Percentiles rank a stretch among this genome's conserved stretches.
These are phyloP conservation scores for Mesorhabditis sp. DNA, from an alignment of 2,888 invertebrate genomes.

Conservation along the genomic window DNA sequence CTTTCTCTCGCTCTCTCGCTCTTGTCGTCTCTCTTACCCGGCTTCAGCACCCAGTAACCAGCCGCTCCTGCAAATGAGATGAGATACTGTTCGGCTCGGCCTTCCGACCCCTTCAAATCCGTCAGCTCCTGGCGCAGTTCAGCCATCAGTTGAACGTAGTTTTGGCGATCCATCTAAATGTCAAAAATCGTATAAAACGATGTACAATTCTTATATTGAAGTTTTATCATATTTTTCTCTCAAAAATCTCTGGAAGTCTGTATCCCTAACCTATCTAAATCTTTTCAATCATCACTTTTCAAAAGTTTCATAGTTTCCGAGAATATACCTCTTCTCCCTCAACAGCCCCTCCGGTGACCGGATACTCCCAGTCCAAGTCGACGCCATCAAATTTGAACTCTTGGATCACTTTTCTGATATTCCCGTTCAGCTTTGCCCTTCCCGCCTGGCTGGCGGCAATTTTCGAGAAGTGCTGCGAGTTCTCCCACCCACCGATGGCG, in stretches of 20 bases:
- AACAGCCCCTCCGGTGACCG: conserved; percentile 50
- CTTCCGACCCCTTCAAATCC: conserved; percentile 25
- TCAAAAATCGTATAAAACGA: not conserved
- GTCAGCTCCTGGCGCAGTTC: conserved; percentile 44
- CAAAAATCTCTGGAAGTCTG: no score
- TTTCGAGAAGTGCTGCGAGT: conserved; percentile 49
- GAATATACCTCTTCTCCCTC: conserved; percentile 40
- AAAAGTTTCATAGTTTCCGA: not conserved
- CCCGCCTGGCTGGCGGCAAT: conserved; percentile 39
- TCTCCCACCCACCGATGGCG: conserved; percentile 57
- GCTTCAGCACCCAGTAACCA: conserved; percentile 57
- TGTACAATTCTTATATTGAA: not conserved
- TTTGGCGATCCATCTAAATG: conserved; percentile 40
- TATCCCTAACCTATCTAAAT: no score
- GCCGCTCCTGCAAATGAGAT: conserved; percentile 56
- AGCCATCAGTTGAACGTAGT: conserved; percentile 52
- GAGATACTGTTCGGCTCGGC: conserved; percentile 25
- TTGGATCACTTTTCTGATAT: conserved; percentile 36
- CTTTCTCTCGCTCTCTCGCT: no score
- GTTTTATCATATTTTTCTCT: not conserved
- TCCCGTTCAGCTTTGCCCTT: conserved; percentile 18
- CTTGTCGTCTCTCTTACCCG: conserved; percentile 17
- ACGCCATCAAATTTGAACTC: conserved; percentile 53
- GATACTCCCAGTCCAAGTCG: conserved; percentile 57
- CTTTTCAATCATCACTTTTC: not conserved